Evolutionary conservation across 2,113 vertebrate species (phyloP).

Genomic region (Leuciscus idus): DNA sequence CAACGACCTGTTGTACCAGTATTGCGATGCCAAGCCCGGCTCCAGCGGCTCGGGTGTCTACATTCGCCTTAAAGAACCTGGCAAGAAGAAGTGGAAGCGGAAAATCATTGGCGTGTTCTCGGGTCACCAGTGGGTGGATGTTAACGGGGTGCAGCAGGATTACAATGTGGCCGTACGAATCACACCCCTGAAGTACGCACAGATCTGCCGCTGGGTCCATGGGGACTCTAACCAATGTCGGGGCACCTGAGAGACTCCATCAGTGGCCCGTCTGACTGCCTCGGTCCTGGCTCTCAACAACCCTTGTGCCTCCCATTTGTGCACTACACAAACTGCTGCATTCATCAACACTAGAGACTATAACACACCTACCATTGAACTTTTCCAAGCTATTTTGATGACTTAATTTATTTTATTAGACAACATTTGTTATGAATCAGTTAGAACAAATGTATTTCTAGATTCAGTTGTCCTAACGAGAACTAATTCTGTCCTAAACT

Average conservation of each 20-base stretch:
- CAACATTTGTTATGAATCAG: constrained; percentile 28
- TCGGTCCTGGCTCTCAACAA: constrained; percentile 40
- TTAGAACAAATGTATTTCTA: constrained; percentile 14
- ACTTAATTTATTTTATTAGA: constrained; percentile 37
- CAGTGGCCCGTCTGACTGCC: constrained; percentile 18
- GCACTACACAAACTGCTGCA: constrained; percentile 22
- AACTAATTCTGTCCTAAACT: constrained; percentile 29
- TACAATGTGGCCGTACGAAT: constrained; percentile 97
- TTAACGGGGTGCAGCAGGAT: constrained; percentile 88
- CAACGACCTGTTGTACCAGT: constrained; percentile 89
- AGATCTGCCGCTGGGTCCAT: constrained; percentile 95
- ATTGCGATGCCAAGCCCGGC: constrained; percentile 91
- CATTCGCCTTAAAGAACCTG: constrained; percentile 89
- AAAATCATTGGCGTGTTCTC: constrained; percentile 94
- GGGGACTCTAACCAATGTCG: constrained; percentile 83
- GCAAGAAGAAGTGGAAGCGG: constrained; percentile 89
- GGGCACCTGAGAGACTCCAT: constrained; percentile 44
- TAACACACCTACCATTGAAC: not conserved
- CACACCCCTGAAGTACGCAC: constrained; percentile 93
- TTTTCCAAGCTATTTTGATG: constrained; percentile 22
- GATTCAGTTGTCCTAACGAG: constrained; percentile 12
- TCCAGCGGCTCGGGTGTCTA: constrained; percentile 95
- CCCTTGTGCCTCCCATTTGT: constrained; percentile 48
- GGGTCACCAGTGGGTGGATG: constrained; percentile 93
- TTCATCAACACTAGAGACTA: not conserved